Evolutionary conservation across 2,888 invertebrate genomes (phyloP), one percentile per base, ranked within the genome.

Genomic region (Pyralis farinalis): DNA sequence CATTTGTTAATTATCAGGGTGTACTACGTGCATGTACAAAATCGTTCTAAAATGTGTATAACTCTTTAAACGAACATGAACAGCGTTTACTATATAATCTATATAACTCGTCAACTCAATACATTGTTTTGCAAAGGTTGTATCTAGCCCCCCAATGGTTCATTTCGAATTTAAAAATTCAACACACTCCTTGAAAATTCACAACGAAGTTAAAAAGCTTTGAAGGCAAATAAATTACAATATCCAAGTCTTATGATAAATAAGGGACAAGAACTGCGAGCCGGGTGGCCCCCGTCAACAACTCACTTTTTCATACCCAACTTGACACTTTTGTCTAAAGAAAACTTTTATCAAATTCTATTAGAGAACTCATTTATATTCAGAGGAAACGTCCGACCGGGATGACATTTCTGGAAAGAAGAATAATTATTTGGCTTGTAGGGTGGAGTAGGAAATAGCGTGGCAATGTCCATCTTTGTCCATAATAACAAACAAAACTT

Each of bases 351-450:
- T 63, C 57, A 63, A 73, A 74, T 74, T 76, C 61, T 71, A 70
- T 76, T 74, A 70, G 53, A 60, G 46, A 60, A 49, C 67, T 71
- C 68, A 67, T 77, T 75, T 73, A 65, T 69, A 78, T 78, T 76
- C 75, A 60, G 49, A 51, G 49, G 46, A 50, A 53, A 53, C 46
- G 51, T 55, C 57, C 49, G 58, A 64, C 51, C 60, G 55, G 46
- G 65, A 58, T 65, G 61, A 60, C 61, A 60, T 63, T 61, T 62
- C 47, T 47, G 42, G 37, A 49, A 54, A 56, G 40, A 46, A 49
- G 52, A 60, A 61, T 58, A 59, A 60, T 60, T 58, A 49, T 58
- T 53, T 49, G 42, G 42, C 49, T 43, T 51, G 27, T 46, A 30
- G 11, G 8, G 21, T 21, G 30, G 22, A n/a, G 11, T 37, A 21